These are phyloP conservation scores for Fratercula arctica DNA, from an alignment of 2,797 vertebrate genomes.

Conservation along the genomic window DNA sequence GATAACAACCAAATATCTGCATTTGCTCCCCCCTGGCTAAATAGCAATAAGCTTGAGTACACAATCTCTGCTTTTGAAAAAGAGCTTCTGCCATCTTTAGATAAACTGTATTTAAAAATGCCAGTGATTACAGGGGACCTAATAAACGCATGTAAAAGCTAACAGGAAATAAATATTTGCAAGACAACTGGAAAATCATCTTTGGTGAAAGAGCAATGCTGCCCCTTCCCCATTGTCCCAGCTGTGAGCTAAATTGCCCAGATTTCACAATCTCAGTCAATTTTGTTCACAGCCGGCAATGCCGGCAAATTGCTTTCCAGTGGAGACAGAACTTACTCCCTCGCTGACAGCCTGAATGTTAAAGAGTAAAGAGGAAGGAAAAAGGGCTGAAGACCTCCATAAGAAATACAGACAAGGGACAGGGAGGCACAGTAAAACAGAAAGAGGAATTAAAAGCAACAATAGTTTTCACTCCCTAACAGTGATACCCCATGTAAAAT, in stretches of 20 bases:
- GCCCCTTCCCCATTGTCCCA: background rate
- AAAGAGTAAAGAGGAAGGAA: constrained; percentile 9
- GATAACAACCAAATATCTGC: background rate
- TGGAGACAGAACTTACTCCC: constrained; percentile 3
- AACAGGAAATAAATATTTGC: background rate
- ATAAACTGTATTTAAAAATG: background rate
- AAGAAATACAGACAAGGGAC: background rate
- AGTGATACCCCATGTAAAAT: background rate
- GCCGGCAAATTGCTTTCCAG: constrained; percentile 41
- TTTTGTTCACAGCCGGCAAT: constrained; percentile 45
- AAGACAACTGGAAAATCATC: background rate
- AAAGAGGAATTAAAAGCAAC: background rate
- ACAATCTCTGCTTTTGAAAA: background rate
- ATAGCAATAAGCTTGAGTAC: background rate
- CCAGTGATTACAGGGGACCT: background rate
- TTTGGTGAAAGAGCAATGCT: background rate
- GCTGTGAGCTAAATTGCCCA: constrained; percentile 57
- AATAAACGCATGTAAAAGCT: background rate
- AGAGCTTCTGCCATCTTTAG: background rate
- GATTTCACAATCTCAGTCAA: constrained; percentile 42
- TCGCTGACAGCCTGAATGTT: background rate
- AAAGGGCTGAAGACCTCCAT: background rate
- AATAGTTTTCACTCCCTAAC: background rate
- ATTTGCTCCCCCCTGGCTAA: background rate
- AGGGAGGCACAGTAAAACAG: background rate